Base-by-base conservation (phyloP, 2,888 invertebrate genomes). In the Cephonodes hylas region DNA sequence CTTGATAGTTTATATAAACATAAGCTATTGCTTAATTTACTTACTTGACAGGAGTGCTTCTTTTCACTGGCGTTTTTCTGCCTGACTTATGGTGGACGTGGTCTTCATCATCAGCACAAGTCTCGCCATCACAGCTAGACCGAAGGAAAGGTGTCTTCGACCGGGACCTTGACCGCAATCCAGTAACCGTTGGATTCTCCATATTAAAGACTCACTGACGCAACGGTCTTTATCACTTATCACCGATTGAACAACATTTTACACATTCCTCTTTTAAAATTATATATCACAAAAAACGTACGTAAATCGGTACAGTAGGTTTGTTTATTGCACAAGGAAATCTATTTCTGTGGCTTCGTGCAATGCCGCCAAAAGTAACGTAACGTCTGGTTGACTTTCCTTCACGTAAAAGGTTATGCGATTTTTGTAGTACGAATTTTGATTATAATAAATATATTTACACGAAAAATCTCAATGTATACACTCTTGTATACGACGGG, bases 141-240 rank as follows among this genome's bases (percentile, higher is more conserved):
- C 93, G 89, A 71, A 94, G 82, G 78, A 95, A 94, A 67, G 95
- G 95, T 75, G 95, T 95, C 79, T 94, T 95, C 42, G 95, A 95
- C 72, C 95, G 93, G 74, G 95, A 95, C 88, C 95, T 94, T 84
- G 95, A 94, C 85, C 95, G 89, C 81, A 95, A 93, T 86, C 94
- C 94, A 72, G 89, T 87, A 76, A 86, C 87, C 66, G 85, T 79
- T 65, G 84, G 81, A 71, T 85, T 89, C 74, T 92, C 92, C 92
- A 92, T 91, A 65, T 64, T 82, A 72, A 44, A 60, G 64, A 61
- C 63, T 53, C 67, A 75, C 66, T 66, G 66, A 67, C 68, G 60
- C 59, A 42, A 44, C 66, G 46, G 62, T 58, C 62, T 62, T 63
- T 74, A 72, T 63, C 68, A 73, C 67, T 63, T 67, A 66, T 66